These are phyloP conservation scores for Pecten maximus DNA, from an alignment of 2,888 invertebrate species.

Conservation along the genomic window DNA sequence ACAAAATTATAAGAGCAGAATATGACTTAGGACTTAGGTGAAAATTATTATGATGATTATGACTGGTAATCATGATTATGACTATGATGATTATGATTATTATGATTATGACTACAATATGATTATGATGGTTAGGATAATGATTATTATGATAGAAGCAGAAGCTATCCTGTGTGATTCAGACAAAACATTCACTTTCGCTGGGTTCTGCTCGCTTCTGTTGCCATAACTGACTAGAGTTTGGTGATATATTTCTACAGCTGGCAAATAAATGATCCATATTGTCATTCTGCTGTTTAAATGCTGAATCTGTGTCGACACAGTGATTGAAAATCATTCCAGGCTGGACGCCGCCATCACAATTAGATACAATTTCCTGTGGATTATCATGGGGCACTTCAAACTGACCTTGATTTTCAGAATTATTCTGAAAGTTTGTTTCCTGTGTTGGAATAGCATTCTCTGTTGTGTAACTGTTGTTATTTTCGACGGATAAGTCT, in stretches of 20 bases:
- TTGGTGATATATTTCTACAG: background rate
- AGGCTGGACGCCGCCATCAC: background rate
- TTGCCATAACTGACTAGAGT: slow-evolving; percentile 42
- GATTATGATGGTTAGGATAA: too few species aligned
- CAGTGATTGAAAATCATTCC: background rate
- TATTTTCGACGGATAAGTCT: slow-evolving; percentile 11
- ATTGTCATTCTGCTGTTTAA: slow-evolving; percentile 4
- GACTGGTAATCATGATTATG: too few species aligned
- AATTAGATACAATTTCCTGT: background rate
- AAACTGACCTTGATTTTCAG: background rate
- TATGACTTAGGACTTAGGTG: background rate
- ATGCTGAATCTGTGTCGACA: background rate
- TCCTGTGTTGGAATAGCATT: background rate
- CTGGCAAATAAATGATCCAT: background rate
- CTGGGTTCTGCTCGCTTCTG: slow-evolving; percentile 47
- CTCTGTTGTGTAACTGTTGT: background rate
- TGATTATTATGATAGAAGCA: background rate
- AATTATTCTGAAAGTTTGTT: background rate
- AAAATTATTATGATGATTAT: background rate
- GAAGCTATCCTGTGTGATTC: background rate
- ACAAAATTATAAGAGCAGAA: too few species aligned
- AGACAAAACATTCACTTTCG: slow-evolving; percentile 54
- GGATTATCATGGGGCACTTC: background rate
- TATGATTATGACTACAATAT: too few species aligned
- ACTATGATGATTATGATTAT: too few species aligned